Evolutionary conservation across 1,140 invertebrate species (phyloP).

Genomic region (Plodia interpunctella): DNA sequence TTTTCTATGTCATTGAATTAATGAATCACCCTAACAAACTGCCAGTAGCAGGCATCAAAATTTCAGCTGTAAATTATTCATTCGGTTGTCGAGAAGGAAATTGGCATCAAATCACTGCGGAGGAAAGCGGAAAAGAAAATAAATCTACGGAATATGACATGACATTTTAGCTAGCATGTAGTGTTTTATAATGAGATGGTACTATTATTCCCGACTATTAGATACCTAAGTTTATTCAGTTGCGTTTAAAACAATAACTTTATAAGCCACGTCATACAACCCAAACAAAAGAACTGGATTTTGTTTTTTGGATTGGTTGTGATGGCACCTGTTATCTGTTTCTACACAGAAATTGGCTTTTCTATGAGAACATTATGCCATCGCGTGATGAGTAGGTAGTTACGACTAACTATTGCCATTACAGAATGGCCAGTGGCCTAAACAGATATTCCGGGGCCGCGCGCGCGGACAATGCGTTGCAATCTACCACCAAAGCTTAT

Average conservation of each 20-base stretch:
- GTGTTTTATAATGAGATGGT: no score
- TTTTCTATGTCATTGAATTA: background rate
- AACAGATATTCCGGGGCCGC: conserved; percentile 72
- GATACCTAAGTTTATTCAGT: no score
- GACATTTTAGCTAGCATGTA: background rate
- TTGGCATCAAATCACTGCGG: conserved; percentile 41
- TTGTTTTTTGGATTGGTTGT: no score
- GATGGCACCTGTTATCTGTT: background rate
- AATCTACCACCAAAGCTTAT: conserved; percentile 67
- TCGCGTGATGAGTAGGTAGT: conserved; percentile 25
- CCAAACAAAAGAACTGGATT: no score
- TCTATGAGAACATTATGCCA: background rate
- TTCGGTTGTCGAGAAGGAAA: conserved; percentile 53
- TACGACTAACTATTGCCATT: conserved; percentile 62
- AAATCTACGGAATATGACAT: conserved; percentile 26
- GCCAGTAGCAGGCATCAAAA: conserved; percentile 36
- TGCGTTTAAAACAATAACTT: no score
- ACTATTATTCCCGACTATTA: no score
- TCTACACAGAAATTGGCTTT: background rate
- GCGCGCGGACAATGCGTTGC: conserved; percentile 68
- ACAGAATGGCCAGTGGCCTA: conserved; percentile 67
- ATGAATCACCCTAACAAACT: conserved; percentile 29
- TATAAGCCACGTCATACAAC: no score
- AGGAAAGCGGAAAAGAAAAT: conserved; percentile 17
- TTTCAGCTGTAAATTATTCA: conserved; percentile 44